Conservation (phyloP, 2,888 invertebrate species). For the Agriopis marginaria region DNA sequence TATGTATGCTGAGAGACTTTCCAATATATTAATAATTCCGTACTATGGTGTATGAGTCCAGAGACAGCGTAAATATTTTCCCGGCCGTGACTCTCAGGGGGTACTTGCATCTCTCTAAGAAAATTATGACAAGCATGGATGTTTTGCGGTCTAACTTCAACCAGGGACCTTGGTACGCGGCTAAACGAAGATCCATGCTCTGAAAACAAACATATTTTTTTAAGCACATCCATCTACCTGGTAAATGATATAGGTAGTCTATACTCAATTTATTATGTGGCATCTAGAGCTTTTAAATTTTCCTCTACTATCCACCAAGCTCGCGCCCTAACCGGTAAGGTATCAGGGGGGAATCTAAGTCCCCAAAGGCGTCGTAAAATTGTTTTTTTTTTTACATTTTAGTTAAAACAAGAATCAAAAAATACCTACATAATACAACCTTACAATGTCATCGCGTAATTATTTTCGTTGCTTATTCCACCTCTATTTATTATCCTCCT, state of each 20-base stretch:
- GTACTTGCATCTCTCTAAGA: slow-evolving; percentile 81
- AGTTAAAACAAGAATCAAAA: neutral
- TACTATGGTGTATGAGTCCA: slow-evolving; percentile 83
- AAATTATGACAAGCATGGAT: slow-evolving; percentile 73
- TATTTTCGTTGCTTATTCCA: slow-evolving; percentile 10
- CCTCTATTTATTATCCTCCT: slow-evolving; percentile 15
- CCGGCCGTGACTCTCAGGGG: slow-evolving; percentile 83
- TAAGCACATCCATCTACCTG: neutral
- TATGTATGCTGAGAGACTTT: slow-evolving; percentile 4
- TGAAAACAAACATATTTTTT: slow-evolving; percentile 50
- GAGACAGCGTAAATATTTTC: slow-evolving; percentile 82
- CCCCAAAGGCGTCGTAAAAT: too few species aligned
- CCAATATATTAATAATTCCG: slow-evolving; percentile 47
- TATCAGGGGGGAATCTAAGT: too few species aligned
- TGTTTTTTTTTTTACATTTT: too few species aligned
- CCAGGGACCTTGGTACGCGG: slow-evolving; percentile 85
- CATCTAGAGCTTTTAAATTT: neutral
- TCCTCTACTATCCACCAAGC: too few species aligned
- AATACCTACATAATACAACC: neutral
- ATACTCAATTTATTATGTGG: neutral
- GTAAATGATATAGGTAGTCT: neutral
- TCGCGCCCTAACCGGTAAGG: too few species aligned
- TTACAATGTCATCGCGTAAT: slow-evolving; percentile 15
- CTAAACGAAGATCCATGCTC: slow-evolving; percentile 79
- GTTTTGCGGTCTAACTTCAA: slow-evolving; percentile 65